Percentiles rank a stretch among this genome's conserved stretches.
phyloP scores from a whole-genome alignment of 1,140 invertebrate species.

The Drosophila paulistorum region DNA sequence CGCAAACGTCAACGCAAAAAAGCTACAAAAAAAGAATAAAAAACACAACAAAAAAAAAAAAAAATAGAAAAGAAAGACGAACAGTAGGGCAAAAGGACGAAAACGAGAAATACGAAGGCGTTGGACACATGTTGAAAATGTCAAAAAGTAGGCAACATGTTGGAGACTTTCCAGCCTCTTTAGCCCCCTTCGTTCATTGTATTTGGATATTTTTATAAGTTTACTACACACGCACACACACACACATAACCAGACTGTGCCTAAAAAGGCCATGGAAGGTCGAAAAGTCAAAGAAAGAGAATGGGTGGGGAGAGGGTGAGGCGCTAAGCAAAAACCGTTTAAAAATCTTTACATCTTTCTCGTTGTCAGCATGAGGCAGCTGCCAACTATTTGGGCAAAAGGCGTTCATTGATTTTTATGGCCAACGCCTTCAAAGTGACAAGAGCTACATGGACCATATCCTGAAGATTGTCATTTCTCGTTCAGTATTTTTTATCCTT shows the following conservation, averaged over 20 bases:
- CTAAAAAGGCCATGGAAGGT: conserved; percentile 60
- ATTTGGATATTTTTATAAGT: conserved; percentile 64
- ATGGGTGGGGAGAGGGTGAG: conserved; percentile 3
- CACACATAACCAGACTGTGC: conserved; percentile 32
- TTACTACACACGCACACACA: conserved; percentile 47
- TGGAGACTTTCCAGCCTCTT: conserved; percentile 37
- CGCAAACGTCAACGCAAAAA: conserved; percentile 78
- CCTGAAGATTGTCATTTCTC: conserved; percentile 42
- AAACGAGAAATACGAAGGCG: conserved; percentile 31
- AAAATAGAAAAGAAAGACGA: conserved; percentile 14
- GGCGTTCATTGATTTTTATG: conserved; percentile 76
- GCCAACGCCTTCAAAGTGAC: conserved; percentile 64
- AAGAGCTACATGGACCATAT: conserved; percentile 44
- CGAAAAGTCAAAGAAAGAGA: not conserved
- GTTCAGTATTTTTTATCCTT: not conserved
- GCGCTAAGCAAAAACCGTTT: conserved; percentile 49
- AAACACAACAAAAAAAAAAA: conserved; percentile 3
- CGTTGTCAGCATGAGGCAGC: conserved; percentile 48
- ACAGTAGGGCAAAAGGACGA: conserved; percentile 8
- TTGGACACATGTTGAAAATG: conserved; percentile 79
- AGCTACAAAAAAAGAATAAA: conserved; percentile 51
- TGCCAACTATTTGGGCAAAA: conserved; percentile 64
- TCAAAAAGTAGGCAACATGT: conserved; percentile 80
- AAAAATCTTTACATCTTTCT: conserved; percentile 59
- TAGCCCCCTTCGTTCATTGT: conserved; percentile 47